Evolutionary conservation across 2,113 vertebrate genomes (phyloP), one percentile per base, ranked within the genome.

Genomic region (Lynx canadensis): DNA sequence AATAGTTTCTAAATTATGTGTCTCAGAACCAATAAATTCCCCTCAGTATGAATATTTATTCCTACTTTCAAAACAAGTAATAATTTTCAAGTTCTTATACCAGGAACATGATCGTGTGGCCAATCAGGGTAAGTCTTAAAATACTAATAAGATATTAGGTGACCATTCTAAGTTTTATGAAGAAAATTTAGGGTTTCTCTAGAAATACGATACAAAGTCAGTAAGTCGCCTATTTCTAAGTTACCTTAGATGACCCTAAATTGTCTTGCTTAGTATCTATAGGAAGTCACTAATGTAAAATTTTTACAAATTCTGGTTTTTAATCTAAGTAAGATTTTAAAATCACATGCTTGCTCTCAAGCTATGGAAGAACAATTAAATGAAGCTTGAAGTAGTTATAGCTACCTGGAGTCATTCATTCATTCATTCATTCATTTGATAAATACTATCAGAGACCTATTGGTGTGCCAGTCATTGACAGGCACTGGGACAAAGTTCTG

Each of bases 1-100:
- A 91, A 36, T 80, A 81, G 78, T 91, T 89, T 92, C 94, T 96
- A 85, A 97, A 96, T 80, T 81, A 91, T 94, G 55, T 84, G 65
- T 92, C 66, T 92, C 73, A 88, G 76, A 94, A 89, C 71, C 85
- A 94, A 85, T 96, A 95, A 90, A 76, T 8, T 45, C 60, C 38
- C 1, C 0, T 57, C 55, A 94, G 41, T 71, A 27, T 55, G 50
- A 84, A 86, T 74, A 86, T 74, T 91, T 93, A 95, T 84, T 92
- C 9, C 19, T 84, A 33, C 65, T 83, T 92, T 82, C 27, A 87
- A 95, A 96, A 79, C 3, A 82, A 88, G 31, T 38, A 41, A 79
- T 89, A 82, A 66, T 84, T 60, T 68, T 38, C 7, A 50, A 29
- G 10, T 89, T 86, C 63, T 90, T 79, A 94, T 79, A 73, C 11